Base-by-base conservation (phyloP, 2,113 vertebrate genomes). In the Murina feae region DNA sequence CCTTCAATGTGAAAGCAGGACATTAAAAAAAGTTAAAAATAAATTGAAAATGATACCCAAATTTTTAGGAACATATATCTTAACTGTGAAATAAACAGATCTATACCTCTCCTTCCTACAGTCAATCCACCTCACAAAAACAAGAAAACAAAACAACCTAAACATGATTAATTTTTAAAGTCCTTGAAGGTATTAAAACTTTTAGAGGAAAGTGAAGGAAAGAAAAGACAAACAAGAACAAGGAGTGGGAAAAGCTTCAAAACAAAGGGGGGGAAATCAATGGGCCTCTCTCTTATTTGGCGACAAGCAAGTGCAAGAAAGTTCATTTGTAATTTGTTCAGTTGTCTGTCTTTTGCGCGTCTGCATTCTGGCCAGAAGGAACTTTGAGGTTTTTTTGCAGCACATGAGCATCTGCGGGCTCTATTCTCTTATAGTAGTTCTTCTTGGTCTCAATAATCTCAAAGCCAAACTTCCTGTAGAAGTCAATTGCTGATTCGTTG, bases 381-480 rank as follows among this genome's bases (percentile, higher is more conserved):
- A 98, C 98, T 99, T 98, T 99, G 98, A 99, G 99, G 97, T 99
- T 99, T 98, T 99, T 99, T 98, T 99, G 99, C 98, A 99, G 98
- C 98, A 99, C 99, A 2, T 99, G 99, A 95, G 99, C 99, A 85
- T 99, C 99, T 96, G 99, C 99, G 0, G 99, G 99, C 97, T 99
- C 99, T 99, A 99, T 99, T 98, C 99, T 99, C 98, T 99, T 99
- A 98, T 99, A 99, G 98, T 99, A 99, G 98, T 99, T 99, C 98
- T 99, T 99, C 99, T 99, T 99, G 91, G 99, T 99, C 98, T 99
- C 99, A 39, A 99, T 99, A 98, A 99, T 99, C 98, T 99, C 99
- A 98, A 99, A 99, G 96, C 99, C 99, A 99, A 99, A 99, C 97
- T 99, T 99, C 95, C 99, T 99, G 98, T 99, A 99, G 98, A 99